Evolutionary conservation across 2,797 vertebrate species (phyloP).

Genomic region (Euthynnus affinis): DNA sequence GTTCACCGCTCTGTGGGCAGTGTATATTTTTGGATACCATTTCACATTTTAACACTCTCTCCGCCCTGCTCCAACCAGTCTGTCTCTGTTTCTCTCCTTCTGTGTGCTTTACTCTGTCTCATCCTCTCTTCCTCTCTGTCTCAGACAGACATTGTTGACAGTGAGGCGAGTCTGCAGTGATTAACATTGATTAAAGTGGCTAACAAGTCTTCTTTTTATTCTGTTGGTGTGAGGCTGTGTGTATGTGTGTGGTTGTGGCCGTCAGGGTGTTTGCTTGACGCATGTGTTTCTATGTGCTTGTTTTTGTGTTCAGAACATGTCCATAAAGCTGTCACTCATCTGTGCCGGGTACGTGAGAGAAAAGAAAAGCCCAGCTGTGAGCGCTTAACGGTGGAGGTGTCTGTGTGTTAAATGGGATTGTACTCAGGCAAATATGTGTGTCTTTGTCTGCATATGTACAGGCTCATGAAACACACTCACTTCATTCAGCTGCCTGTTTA

Average conservation of each 20-base stretch:
- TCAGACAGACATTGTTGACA: slow-evolving; percentile 74
- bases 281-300: slow-evolving; percentile 32
- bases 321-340: slow-evolving; percentile 72
- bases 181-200: slow-evolving; percentile 85
- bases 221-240: slow-evolving; percentile 36
- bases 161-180: slow-evolving; percentile 79
- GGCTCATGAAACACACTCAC: slow-evolving; percentile 7
- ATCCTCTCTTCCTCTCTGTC: slow-evolving; percentile 28
- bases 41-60: slow-evolving; percentile 59
- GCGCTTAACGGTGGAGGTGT: slow-evolving; percentile 56
- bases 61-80: slow-evolving; percentile 56
- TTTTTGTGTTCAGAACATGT: slow-evolving; percentile 46
- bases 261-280: slow-evolving; percentile 34
- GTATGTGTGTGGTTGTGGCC: neutral
- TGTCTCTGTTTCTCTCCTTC: slow-evolving; percentile 32
- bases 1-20: slow-evolving; percentile 66
- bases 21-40: slow-evolving; percentile 74
- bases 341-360: slow-evolving; percentile 22
- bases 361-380: slow-evolving; percentile 71
- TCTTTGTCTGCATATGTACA: neutral
- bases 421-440: slow-evolving; percentile 1
- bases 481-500: slow-evolving; percentile 47
- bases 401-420: slow-evolving; percentile 51
- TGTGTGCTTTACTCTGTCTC: slow-evolving; percentile 36
- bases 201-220: slow-evolving; percentile 79